A percentile compares a stretch with the other conserved stretches of the same genome.
Conservation (phyloP, 2,888 invertebrate genomes). For the Acleris cristana region DNA sequence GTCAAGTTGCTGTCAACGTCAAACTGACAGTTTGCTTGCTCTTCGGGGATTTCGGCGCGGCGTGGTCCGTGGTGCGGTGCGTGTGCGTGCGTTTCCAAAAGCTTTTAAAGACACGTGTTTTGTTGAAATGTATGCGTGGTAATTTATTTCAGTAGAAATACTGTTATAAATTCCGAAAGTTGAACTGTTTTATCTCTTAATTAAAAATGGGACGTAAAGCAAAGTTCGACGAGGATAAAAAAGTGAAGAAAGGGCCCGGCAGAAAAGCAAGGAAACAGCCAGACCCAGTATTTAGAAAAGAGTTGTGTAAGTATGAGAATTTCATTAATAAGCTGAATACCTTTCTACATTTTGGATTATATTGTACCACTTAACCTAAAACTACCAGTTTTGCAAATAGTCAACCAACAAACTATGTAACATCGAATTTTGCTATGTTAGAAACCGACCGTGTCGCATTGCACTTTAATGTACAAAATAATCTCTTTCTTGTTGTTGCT, state of each 20-base stretch:
- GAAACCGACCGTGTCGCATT: too few relatives aligned
- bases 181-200: conserved; percentile 3
- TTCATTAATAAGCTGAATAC: not conserved
- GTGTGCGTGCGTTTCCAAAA: too few relatives aligned
- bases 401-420: too few relatives aligned
- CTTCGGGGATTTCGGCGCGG: too few relatives aligned
- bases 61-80: not conserved
- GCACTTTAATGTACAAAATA: too few relatives aligned
- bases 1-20: too few relatives aligned
- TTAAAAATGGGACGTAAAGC: conserved; percentile 93
- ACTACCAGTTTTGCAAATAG: not conserved
- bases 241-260: conserved; percentile 92
- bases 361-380: conserved; percentile 8
- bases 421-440: too few relatives aligned
- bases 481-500: too few relatives aligned
- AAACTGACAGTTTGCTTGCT: too few relatives aligned
- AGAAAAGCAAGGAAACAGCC: conserved; percentile 94
- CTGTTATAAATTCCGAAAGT: not conserved
- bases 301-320: conserved; percentile 66
- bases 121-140: conserved; percentile 21
- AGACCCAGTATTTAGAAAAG: conserved; percentile 88
- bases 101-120: conserved; percentile 28
- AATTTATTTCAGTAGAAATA: not conserved
- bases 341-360: not conserved
- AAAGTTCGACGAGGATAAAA: conserved; percentile 87